Evolutionary conservation across 2,797 vertebrate genomes (phyloP).

Genomic region (Gymnothorax javanicus): DNA sequence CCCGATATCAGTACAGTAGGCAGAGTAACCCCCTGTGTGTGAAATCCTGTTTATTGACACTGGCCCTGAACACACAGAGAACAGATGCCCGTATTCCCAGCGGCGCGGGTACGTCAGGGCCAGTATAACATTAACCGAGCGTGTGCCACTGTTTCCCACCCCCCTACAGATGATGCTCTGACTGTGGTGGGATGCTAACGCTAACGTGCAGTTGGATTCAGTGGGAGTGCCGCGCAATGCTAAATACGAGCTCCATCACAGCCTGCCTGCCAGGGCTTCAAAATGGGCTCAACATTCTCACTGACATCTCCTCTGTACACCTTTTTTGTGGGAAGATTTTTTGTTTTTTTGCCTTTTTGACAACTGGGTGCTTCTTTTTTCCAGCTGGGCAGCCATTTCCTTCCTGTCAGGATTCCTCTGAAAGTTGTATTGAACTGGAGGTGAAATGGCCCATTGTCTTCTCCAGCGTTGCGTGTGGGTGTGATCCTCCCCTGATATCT

Average conservation of each 20-base stretch:
- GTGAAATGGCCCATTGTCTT: neutral
- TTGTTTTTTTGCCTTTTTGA: neutral
- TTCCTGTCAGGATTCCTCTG: neutral
- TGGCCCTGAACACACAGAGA: conserved; percentile 48
- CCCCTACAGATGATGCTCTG: conserved; percentile 50
- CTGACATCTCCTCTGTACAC: conserved; percentile 43
- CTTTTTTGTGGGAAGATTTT: neutral
- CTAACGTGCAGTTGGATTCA: conserved; percentile 50
- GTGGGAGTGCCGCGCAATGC: conserved; percentile 18
- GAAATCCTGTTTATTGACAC: conserved; percentile 50
- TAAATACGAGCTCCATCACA: conserved; percentile 53
- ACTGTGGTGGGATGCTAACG: conserved; percentile 43
- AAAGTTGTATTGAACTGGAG: neutral
- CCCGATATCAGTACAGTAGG: conserved; percentile 46
- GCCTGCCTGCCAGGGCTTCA: conserved; percentile 56
- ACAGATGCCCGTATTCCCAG: conserved; percentile 64
- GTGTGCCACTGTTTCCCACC: conserved; percentile 61
- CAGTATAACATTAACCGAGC: conserved; percentile 68
- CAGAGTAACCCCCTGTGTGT: conserved; percentile 50
- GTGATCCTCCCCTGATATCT: no score
- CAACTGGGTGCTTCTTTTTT: neutral
- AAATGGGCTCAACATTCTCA: conserved; percentile 54
- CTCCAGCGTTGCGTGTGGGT: no score
- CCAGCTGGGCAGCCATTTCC: neutral
- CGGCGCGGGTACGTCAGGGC: conserved; percentile 60